Conservation (phyloP, 1,140 invertebrate genomes). For the Grapholita molesta region DNA sequence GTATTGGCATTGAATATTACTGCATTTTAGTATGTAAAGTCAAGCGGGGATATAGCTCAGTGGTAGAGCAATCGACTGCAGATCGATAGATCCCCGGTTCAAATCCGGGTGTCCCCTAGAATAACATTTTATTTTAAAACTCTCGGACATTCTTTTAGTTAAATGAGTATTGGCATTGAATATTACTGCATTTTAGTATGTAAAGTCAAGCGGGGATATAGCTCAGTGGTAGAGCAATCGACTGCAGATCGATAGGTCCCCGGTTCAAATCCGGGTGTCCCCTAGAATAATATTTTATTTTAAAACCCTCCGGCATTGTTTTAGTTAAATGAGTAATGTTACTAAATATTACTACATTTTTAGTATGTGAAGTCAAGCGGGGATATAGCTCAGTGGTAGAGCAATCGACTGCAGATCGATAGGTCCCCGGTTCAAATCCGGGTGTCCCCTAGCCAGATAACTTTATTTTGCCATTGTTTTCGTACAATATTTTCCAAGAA, state of each 20-base stretch:
- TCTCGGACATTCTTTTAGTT: conserved; percentile 77
- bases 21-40: no score
- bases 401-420: conserved; percentile 29
- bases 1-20: no score
- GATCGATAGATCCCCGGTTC: conserved; percentile 35
- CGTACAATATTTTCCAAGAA: no score
- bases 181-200: background rate
- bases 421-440: conserved; percentile 40
- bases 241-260: conserved; percentile 40
- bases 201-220: conserved; percentile 18
- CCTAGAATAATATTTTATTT: no score
- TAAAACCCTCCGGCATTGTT: no score
- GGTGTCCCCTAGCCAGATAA: conserved; percentile 44
- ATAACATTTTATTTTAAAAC: conserved; percentile 77
- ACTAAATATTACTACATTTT: no score
- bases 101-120: conserved; percentile 32
- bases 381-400: conserved; percentile 26
- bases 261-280: conserved; percentile 40
- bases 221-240: conserved; percentile 28
- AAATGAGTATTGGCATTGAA: conserved; percentile 8
- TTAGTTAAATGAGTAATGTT: no score
- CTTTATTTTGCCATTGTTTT: conserved; percentile 67
- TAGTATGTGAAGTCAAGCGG: background rate
- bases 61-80: conserved; percentile 24
- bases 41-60: conserved; percentile 19